Evolutionary conservation across 2,797 vertebrate genomes (phyloP), one percentile per base, ranked within the genome.

Genomic region (Microctenopoma lineatum): DNA sequence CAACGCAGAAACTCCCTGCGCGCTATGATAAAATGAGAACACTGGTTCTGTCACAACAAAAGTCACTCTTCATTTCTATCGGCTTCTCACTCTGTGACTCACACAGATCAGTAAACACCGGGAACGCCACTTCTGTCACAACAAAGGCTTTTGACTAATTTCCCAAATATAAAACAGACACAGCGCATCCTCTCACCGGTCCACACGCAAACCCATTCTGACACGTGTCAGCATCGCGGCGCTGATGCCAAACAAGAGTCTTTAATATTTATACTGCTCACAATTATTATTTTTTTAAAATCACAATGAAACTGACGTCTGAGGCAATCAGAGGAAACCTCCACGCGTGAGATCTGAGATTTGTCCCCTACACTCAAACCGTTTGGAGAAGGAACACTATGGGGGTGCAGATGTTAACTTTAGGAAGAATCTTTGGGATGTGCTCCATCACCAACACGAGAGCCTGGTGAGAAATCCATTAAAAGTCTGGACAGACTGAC

Each of bases 101-200:
- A 52, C 62, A 41, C 42, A 21, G 45, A 70, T 65, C 45, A 66
- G 53, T 50, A 68, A 64, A 56, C 27, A 1, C 47, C 5, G 32
- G 38, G 26, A 57, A 75, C 41, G 69, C 72, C 8, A 82, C 66
- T 77, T 83, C 76, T 82, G 80, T 86, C 74, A 81, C 70, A 82
- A 83, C 75, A 81, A 74, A 75, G 21, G n/a, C 59, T 67, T 54
- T 59, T 62, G 50, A 75, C 55, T 77, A 26, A 66, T 82, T 74
- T 74, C 38, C 58, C 59, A 75, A 58, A 74, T 64, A 70, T 60
- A 65, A 26, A 50, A 60, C 14, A 15, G 11, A 69, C 15, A 59
- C 48, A 61, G 64, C 26, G 15, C 48, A 44, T 13, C 21, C 29
- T 42, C 57, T 14, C 16, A 55, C 70, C 52, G 52, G 70, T 18